These are phyloP conservation scores for Chymomyza fuscimana DNA, from an alignment of 2,888 invertebrate species.

Conservation along the genomic window DNA sequence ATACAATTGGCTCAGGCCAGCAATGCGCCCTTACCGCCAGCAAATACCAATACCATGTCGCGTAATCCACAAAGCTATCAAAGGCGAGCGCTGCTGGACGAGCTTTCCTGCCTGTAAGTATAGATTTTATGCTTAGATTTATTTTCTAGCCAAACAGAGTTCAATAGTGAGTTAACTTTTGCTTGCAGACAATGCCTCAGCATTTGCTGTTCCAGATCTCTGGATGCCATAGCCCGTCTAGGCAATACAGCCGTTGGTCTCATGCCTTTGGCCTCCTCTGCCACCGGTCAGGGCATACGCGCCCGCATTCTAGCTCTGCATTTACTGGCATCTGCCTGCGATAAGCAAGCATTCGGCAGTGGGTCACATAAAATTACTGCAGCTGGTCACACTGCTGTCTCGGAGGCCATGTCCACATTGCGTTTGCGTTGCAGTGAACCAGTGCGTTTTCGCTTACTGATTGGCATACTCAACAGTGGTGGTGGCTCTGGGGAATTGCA, in stretches of 20 bases:
- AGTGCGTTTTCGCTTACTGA: slow-evolving; percentile 93
- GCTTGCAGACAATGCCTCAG: slow-evolving; percentile 87
- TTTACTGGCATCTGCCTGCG: slow-evolving; percentile 92
- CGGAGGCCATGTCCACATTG: slow-evolving; percentile 94
- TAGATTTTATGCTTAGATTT: too few species aligned
- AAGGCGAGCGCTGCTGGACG: slow-evolving; percentile 89
- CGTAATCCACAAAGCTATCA: slow-evolving; percentile 85
- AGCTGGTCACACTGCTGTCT: slow-evolving; percentile 90
- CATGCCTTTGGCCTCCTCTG: slow-evolving; percentile 91
- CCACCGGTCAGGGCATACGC: slow-evolving; percentile 92
- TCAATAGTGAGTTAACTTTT: neutral
- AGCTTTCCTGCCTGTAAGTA: slow-evolving; percentile 89
- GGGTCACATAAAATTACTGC: slow-evolving; percentile 80
- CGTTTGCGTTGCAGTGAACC: slow-evolving; percentile 94
- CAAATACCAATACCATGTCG: slow-evolving; percentile 73
- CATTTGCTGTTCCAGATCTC: slow-evolving; percentile 88
- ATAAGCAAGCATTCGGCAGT: slow-evolving; percentile 80
- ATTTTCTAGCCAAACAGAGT: neutral
- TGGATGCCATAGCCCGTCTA: slow-evolving; percentile 88
- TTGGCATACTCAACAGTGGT: slow-evolving; percentile 91
- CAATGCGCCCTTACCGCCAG: slow-evolving; percentile 77
- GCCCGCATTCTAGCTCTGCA: slow-evolving; percentile 92
- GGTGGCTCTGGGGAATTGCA: slow-evolving; percentile 88
- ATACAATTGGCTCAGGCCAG: slow-evolving; percentile 90
- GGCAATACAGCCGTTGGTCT: slow-evolving; percentile 90